Base-by-base conservation (phyloP, 2,888 invertebrate species). In the Caenorhabditis wallacei region DNA sequence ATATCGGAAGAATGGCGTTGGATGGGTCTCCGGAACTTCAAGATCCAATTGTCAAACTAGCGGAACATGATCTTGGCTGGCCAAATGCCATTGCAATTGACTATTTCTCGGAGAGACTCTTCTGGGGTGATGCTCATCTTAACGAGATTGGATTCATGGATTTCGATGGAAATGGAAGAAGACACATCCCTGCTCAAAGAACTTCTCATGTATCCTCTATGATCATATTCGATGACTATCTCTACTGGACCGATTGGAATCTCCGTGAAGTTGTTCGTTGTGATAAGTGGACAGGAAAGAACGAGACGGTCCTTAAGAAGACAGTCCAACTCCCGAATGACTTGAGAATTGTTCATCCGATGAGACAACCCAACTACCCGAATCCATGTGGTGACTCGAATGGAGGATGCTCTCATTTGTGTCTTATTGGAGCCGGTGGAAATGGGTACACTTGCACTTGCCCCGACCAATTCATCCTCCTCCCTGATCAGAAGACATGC, bases 171-270 rank as follows among this genome's bases (percentile, higher is more conserved):
- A 84, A 72, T 43, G 85, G 87, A 40, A 46, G 85, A 72, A 71
- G 84, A 24, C 87, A 87, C 40, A 87, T 87, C 37, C 89, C 90
- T 0, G 90, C 89, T 24, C 88, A 89, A 70, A 81, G 89, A 18
- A 90, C 91, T 16, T 88, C 88, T 30, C 98, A 99, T 92, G 97
- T 98, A 0, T 98, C 97, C 90, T 97, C 98, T 0, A 93, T 99
- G 56, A 95, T 96, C 8, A 94, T 98, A 0, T 98, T 99, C 92
- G 98, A 98, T 91, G 97, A 98, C 90, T 95, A 94, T 89, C 90
- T 94, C 59, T 99, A 95, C 93, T 99, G 98, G 97, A 96, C 97
- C 0, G 99, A 99, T 92, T 99, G 99, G 98, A 98, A 98, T 92
- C 93, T 96, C 64, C 97, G 97, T 92, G 88, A 88, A 56, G 95